Conservation (phyloP, 2,888 invertebrate species). For the Aphrophora alni region DNA sequence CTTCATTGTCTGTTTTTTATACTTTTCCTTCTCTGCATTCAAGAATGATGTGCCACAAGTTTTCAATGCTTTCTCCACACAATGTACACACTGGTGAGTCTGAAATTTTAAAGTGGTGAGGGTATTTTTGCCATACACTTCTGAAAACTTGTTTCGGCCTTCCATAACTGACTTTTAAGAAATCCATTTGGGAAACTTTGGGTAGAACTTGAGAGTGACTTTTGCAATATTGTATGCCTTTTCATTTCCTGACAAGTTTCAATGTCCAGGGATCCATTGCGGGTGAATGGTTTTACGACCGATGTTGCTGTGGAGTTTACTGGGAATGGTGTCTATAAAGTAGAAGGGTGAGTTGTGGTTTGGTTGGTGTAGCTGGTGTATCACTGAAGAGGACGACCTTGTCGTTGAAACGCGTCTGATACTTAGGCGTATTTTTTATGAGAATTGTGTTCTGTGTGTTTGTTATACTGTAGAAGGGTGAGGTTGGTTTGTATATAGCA, state of each 20-base stretch:
- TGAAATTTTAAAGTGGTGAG: neutral
- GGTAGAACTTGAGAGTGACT: neutral
- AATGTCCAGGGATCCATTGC: neutral
- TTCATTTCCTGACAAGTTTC: neutral
- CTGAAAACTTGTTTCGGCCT: neutral
- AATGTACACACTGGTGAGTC: neutral
- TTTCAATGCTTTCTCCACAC: neutral
- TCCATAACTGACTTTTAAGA: neutral
- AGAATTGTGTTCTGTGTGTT: too few relatives aligned
- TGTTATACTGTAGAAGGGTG: too few relatives aligned
- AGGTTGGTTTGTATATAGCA: too few relatives aligned
- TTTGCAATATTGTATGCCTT: neutral
- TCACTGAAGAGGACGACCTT: too few relatives aligned
- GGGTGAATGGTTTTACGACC: neutral
- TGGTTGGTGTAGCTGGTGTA: too few relatives aligned
- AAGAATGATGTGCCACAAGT: neutral
- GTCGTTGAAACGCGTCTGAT: too few relatives aligned
- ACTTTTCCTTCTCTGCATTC: too few relatives aligned
- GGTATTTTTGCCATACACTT: neutral
- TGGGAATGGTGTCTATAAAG: neutral
- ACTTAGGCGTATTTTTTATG: too few relatives aligned
- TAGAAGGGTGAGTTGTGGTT: too few relatives aligned
- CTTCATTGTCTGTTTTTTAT: too few relatives aligned
- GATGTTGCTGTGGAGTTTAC: neutral
- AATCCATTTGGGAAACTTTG: neutral